Evolutionary conservation across 1,140 invertebrate genomes (phyloP).

Genomic region (Pachyrhynchus sulphureomaculatus): DNA sequence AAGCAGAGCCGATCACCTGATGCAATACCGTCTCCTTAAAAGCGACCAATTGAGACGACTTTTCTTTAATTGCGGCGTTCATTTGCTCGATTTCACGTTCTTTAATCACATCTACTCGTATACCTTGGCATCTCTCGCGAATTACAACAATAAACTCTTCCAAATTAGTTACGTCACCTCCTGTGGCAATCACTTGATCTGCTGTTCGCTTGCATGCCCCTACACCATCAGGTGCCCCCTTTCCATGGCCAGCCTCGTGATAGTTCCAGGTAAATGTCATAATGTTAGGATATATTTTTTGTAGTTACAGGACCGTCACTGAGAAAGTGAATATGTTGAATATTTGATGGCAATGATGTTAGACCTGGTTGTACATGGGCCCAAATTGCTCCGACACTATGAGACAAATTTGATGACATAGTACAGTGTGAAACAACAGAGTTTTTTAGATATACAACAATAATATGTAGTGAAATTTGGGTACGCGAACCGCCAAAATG

Average conservation of each 20-base stretch:
- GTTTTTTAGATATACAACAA: constrained; percentile 23
- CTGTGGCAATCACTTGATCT: no score
- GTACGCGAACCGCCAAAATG: no score
- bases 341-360: neutral
- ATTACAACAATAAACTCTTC: constrained; percentile 34
- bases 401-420: neutral
- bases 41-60: constrained; percentile 30
- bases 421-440: no score
- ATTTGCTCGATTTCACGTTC: no score
- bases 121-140: no score
- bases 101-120: no score
- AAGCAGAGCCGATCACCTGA: no score
- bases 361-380: neutral
- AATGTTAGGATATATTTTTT: neutral
- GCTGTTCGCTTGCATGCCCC: no score
- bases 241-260: constrained; percentile 8
- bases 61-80: constrained; percentile 20
- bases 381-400: neutral
- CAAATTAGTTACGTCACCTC: no score
- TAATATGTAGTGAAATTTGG: no score
- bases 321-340: neutral
- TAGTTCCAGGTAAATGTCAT: no score
- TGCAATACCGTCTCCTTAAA: constrained; percentile 32
- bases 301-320: neutral
- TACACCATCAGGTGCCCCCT: no score